Evolutionary conservation across 2,113 vertebrate species (phyloP).

Genomic region (Numida meleagris): DNA sequence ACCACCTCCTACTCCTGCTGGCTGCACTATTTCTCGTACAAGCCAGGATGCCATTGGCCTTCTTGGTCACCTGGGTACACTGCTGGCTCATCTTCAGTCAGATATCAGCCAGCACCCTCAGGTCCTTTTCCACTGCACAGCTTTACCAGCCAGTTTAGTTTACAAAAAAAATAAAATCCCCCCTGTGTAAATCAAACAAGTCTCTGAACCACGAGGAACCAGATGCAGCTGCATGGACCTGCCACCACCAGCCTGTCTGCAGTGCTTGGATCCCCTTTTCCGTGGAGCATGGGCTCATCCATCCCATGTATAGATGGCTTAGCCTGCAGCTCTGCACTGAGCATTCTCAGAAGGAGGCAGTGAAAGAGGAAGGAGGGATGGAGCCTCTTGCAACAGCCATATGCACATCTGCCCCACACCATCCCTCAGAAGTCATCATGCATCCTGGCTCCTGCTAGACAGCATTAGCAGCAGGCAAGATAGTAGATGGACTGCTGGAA

Average conservation of each 20-base stretch:
- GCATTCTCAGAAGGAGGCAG: background rate
- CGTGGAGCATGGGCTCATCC: background rate
- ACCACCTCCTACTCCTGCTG: too few relatives aligned
- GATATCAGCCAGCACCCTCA: too few relatives aligned
- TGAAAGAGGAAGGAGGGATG: background rate
- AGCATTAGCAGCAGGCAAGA: background rate
- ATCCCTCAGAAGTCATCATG: background rate
- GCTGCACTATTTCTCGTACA: too few relatives aligned
- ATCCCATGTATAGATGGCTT: rapidly evolving
- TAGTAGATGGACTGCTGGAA: background rate
- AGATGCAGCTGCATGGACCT: background rate
- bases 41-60: too few relatives aligned
- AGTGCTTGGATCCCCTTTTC: background rate
- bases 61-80: too few relatives aligned
- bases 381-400: background rate
- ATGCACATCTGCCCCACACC: background rate
- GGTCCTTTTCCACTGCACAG: too few relatives aligned
- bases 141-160: background rate
- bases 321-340: background rate
- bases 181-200: background rate
- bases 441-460: background rate
- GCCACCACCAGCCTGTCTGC: background rate
- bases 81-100: too few relatives aligned
- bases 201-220: background rate
- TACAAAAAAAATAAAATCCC: background rate